Conservation (phyloP, 2,888 invertebrate species). For the Blera fallax region DNA sequence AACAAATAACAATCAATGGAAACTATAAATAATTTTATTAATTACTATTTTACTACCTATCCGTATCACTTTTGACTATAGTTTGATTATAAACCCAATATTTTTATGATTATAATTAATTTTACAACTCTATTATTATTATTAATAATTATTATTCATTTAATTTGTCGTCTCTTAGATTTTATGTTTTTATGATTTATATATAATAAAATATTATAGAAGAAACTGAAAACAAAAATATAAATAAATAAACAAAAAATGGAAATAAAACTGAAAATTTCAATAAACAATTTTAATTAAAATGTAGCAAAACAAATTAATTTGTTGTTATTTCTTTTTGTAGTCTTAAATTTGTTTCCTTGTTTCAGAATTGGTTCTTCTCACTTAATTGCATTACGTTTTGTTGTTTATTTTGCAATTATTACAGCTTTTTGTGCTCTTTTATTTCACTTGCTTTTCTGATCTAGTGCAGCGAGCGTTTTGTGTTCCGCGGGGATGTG, state of each 20-base stretch:
- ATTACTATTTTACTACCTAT: constrained; percentile 3
- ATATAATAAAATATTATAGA: constrained; percentile 52
- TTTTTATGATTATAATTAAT: constrained; percentile 45
- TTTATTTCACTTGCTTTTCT: too few species aligned
- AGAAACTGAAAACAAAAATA: constrained; percentile 52
- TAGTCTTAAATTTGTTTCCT: background rate
- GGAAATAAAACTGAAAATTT: constrained; percentile 40
- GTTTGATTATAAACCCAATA: constrained; percentile 11
- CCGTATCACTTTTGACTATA: constrained; percentile 10
- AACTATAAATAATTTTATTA: constrained; percentile 4
- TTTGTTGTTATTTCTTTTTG: background rate
- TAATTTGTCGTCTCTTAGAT: constrained; percentile 66
- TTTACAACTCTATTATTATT: constrained; percentile 59
- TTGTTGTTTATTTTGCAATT: background rate
- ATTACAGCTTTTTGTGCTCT: background rate
- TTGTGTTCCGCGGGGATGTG: too few species aligned
- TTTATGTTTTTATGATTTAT: constrained; percentile 69
- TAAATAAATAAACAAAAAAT: constrained; percentile 40
- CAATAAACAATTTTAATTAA: constrained; percentile 59
- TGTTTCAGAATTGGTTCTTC: constrained; percentile 11
- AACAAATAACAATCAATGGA: constrained; percentile 1
- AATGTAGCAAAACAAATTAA: constrained; percentile 48
- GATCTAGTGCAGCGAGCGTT: too few species aligned
- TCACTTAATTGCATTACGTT: background rate
- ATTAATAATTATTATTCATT: constrained; percentile 43